Conservation (phyloP, 2,888 invertebrate genomes). For the Ichneumoninae sp. region DNA sequence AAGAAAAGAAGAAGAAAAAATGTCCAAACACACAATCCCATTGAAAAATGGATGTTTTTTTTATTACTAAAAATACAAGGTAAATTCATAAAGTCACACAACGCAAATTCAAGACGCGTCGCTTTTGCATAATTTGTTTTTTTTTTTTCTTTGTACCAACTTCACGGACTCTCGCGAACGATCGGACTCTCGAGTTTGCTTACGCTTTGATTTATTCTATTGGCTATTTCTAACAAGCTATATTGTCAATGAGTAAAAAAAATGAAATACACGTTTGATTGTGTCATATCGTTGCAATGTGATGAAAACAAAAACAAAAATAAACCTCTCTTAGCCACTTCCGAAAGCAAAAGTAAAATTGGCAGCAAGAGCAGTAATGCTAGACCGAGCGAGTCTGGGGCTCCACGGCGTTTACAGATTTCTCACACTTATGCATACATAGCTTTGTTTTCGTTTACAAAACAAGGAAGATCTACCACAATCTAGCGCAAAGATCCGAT, state of each 20-base stretch:
- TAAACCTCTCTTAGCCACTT: background rate
- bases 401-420: slow-evolving; percentile 48
- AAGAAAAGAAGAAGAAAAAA: slow-evolving; percentile 13
- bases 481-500: slow-evolving; percentile 47
- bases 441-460: slow-evolving; percentile 17
- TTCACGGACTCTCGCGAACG: slow-evolving; percentile 53
- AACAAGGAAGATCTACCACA: slow-evolving; percentile 38
- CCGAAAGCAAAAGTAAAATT: slow-evolving; percentile 17
- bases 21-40: slow-evolving; percentile 42
- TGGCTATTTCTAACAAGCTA: slow-evolving; percentile 54
- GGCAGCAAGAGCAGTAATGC: background rate
- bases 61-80: slow-evolving; percentile 74
- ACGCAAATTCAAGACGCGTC: slow-evolving; percentile 64
- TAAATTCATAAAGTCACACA: slow-evolving; percentile 69
- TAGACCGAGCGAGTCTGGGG: slow-evolving; percentile 18
- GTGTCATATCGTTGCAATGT: background rate
- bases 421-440: slow-evolving; percentile 29
- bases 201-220: slow-evolving; percentile 59
- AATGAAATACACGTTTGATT: slow-evolving; percentile 45
- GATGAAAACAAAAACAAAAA: slow-evolving; percentile 16
- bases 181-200: slow-evolving; percentile 61
- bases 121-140: slow-evolving; percentile 49
- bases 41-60: slow-evolving; percentile 63
- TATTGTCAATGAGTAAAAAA: slow-evolving; percentile 50
- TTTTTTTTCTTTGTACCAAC: slow-evolving; percentile 63